Base-by-base conservation (phyloP, 2,113 vertebrate species). In the Morone chrysops region DNA sequence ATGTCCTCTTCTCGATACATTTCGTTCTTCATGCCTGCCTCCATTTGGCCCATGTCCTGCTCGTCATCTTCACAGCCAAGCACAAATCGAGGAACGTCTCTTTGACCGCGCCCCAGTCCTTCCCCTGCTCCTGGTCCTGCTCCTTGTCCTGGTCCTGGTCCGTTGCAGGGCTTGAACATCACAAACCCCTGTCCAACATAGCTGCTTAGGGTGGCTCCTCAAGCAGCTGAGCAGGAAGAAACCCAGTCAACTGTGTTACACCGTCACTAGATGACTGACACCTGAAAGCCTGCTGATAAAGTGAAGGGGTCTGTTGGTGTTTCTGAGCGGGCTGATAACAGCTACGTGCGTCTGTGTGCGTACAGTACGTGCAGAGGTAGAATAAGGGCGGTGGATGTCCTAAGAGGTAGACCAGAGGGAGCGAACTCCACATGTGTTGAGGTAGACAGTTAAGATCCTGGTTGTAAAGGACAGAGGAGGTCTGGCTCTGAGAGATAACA, bases 41-140 rank as follows among this genome's bases (percentile, higher is more conserved):
- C 87, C 70, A 90, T 95, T 87, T 92, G 93, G 82, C 90, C 93
- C 78, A 93, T 91, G 89, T 94, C 91, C 9, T 38, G 45, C 83
- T 96, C 96, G 85, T 96, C 96, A 93, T 93, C 90, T 65, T 97
- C 95, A 90, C 93, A 94, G 85, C 96, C 96, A 0, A 97, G 92
- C 89, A 97, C 94, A 91, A 98, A 97, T 78, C 88, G 94, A 90
- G 96, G 95, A 75, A 93, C 50, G 54, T 91, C 87, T 77, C 47
- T 86, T 72, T 89, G 82, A 73, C 80, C 91, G 87, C 93, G 92
- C 91, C 68, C 61, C 60, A 10, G 65, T 53, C 47, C 69, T 54
- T 88, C 92, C 90, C 92, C 94, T 90, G 11, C 20, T 20, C 31
- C 25, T 10, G 48, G 7, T n/a, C 31, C 54, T 17, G 38, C 0